phyloP scores from a whole-genome alignment of 2,888 invertebrate species.

The Epirrhoe tristata region DNA sequence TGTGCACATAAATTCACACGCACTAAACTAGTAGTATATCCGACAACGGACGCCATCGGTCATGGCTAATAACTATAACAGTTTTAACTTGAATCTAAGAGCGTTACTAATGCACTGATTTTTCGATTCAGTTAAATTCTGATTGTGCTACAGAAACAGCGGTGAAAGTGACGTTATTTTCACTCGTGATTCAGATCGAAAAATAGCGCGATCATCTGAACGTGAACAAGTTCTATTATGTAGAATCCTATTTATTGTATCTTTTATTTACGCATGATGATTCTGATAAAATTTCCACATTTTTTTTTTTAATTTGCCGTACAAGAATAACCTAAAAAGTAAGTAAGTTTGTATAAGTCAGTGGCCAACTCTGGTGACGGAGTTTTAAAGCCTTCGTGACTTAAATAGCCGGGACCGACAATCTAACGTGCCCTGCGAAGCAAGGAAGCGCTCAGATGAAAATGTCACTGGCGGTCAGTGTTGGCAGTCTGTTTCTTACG shows the following conservation, averaged over 20 bases:
- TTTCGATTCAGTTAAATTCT: slow-evolving; percentile 10
- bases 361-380: no score
- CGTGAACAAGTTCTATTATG: not conserved
- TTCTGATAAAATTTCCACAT: no score
- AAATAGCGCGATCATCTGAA: not conserved
- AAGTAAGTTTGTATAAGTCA: no score
- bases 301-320: no score
- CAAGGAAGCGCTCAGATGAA: no score
- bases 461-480: no score
- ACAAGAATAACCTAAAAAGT: no score
- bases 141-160: slow-evolving; percentile 11
- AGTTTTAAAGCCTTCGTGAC: no score
- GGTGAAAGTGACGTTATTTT: slow-evolving; percentile 32
- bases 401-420: no score
- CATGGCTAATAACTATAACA: slow-evolving; percentile 1
- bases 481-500: no score
- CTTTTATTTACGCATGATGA: no score
- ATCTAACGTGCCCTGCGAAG: no score
- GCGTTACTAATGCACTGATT: slow-evolving; percentile 17
- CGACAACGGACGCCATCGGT: not conserved
- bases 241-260: not conserved
- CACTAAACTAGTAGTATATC: not conserved
- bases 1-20: not conserved
- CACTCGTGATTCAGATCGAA: slow-evolving; percentile 6
- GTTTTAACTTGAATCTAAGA: slow-evolving; percentile 2